Percentiles rank a stretch among this genome's conserved stretches.
phyloP scores from a whole-genome alignment of 2,113 vertebrate genomes.

The Microtus oregoni region DNA sequence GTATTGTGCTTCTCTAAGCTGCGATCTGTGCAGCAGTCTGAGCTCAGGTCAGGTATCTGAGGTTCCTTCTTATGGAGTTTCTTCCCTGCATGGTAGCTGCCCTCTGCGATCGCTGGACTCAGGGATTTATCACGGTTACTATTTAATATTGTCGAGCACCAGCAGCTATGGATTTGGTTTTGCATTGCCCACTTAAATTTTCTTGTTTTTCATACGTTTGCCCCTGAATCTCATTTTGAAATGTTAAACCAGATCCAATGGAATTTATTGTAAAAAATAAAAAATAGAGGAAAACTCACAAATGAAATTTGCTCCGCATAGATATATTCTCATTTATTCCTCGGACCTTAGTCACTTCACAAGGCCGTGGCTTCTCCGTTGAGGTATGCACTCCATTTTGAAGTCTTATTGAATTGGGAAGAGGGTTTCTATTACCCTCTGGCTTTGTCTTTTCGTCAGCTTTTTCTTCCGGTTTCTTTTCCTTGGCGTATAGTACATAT shows the following conservation, averaged over 20 bases:
- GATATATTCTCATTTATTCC: background rate
- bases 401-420: background rate
- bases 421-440: background rate
- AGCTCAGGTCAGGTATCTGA: background rate
- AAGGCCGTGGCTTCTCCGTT: background rate
- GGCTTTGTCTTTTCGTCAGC: background rate
- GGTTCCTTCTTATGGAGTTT: background rate
- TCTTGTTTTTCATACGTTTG: constrained; percentile 69
- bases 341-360: background rate
- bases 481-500: background rate
- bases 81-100: background rate
- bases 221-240: constrained; percentile 51
- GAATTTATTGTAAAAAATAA: constrained; percentile 43
- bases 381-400: background rate
- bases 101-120: background rate
- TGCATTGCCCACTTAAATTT: constrained; percentile 63
- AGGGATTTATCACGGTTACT: constrained; percentile 29
- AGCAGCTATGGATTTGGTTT: constrained; percentile 59
- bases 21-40: background rate
- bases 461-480: background rate
- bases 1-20: background rate
- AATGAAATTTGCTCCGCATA: constrained; percentile 12
- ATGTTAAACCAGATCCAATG: constrained; percentile 50
- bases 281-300: constrained; percentile 35
- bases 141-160: constrained; percentile 17